phyloP scores from a whole-genome alignment of 30 jellyfish, hydroid and myxozoan genomes.

The Clytia hemisphaerica region DNA sequence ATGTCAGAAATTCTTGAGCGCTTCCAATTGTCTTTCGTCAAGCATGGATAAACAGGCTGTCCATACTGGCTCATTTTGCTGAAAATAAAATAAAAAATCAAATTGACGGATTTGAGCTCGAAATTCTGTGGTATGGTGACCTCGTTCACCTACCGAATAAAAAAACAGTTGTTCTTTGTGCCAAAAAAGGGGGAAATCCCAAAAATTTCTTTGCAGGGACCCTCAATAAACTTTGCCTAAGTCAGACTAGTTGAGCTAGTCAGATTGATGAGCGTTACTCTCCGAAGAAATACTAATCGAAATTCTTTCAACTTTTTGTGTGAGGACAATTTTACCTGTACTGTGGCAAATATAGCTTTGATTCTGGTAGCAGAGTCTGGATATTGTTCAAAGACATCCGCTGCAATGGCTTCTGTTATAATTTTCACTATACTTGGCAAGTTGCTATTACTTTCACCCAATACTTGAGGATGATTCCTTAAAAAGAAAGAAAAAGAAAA shows the following conservation, averaged over 20 bases:
- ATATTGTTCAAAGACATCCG: conserved; percentile 66
- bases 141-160: no score
- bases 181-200: background rate
- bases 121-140: no score
- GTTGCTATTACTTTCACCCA: conserved; percentile 72
- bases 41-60: conserved; percentile 12
- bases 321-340: conserved; percentile 51
- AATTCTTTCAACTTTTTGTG: background rate
- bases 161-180: background rate
- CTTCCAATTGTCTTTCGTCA: conserved; percentile 12
- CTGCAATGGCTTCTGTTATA: conserved; percentile 78
- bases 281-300: background rate
- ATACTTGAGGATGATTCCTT: conserved; percentile 77
- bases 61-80: conserved; percentile 41
- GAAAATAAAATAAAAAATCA: background rate
- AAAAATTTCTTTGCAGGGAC: background rate
- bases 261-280: background rate
- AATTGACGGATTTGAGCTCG: no score
- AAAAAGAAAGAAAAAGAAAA: conserved; percentile 11
- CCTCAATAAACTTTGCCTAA: background rate
- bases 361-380: conserved; percentile 65
- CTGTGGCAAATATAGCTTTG: conserved; percentile 39
- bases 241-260: background rate
- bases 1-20: background rate
- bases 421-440: conserved; percentile 73